Conservation (phyloP, 2,113 vertebrate species). For the Etheostoma spectabile region DNA sequence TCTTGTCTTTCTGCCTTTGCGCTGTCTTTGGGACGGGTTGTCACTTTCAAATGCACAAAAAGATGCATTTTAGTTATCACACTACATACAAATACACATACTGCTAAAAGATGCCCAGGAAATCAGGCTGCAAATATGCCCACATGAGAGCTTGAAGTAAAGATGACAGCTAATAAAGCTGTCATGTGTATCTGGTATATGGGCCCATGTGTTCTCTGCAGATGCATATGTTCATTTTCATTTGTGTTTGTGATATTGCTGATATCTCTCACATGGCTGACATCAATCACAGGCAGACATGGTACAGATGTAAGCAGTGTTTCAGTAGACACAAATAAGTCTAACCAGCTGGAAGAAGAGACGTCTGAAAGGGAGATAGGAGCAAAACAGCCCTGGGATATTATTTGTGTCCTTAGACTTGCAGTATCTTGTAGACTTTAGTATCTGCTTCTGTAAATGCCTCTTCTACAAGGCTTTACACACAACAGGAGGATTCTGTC, state of each 20-base stretch:
- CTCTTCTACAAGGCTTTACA: slow-evolving; percentile 17
- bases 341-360: slow-evolving; percentile 61
- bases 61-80: neutral
- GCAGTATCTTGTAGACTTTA: no score
- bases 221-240: slow-evolving; percentile 63
- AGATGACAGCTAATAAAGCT: slow-evolving; percentile 8
- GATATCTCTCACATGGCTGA: slow-evolving; percentile 51
- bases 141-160: neutral
- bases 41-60: neutral
- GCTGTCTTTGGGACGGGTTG: neutral
- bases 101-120: neutral
- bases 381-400: slow-evolving; percentile 40
- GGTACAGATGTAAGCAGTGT: slow-evolving; percentile 64
- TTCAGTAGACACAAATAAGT: slow-evolving; percentile 54
- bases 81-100: slow-evolving; percentile 10
- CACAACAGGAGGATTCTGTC: slow-evolving; percentile 49
- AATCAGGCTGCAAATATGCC: neutral
- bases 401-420: slow-evolving; percentile 34
- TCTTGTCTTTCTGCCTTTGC: neutral
- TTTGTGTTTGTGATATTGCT: slow-evolving; percentile 52
- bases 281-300: slow-evolving; percentile 58
- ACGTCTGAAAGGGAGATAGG: slow-evolving; percentile 40
- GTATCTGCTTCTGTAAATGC: slow-evolving; percentile 23
- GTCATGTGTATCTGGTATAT: slow-evolving; percentile 18
- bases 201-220: slow-evolving; percentile 41